Conservation (phyloP, 2,113 vertebrate species). For the Rattus norvegicus region DNA sequence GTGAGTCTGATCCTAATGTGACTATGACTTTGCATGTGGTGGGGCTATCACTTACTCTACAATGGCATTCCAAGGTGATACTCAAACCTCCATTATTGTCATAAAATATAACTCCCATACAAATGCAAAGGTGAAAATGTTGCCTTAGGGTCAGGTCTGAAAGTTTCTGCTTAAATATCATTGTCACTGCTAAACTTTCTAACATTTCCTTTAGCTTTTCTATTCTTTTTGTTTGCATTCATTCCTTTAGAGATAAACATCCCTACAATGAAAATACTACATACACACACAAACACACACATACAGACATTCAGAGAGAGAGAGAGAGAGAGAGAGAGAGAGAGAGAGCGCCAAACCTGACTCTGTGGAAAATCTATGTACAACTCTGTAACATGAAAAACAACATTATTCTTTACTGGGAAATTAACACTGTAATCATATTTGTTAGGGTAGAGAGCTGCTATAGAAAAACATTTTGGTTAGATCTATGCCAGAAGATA, state of each 20-base stretch:
- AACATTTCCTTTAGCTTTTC: background rate
- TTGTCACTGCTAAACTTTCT: background rate
- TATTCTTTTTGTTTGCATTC: background rate
- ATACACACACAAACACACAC: too few relatives aligned
- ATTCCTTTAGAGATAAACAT: constrained; percentile 6
- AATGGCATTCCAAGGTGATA: background rate
- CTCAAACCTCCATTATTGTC: background rate
- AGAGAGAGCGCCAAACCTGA: background rate
- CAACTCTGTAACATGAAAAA: background rate
- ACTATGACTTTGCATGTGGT: background rate
- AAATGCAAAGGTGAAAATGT: background rate
- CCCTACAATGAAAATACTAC: background rate
- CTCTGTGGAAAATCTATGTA: background rate
- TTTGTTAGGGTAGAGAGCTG: background rate
- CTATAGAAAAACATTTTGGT: background rate
- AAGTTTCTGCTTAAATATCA: background rate
- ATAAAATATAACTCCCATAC: constrained; percentile 4
- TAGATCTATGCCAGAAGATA: background rate
- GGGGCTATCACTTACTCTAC: background rate
- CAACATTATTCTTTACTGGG: background rate
- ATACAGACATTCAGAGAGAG: too few relatives aligned
- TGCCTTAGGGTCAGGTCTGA: background rate
- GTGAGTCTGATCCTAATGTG: background rate
- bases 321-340: too few relatives aligned
- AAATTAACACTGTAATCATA: background rate